phyloP scores from a whole-genome alignment of 2,888 invertebrate species.

The Acrobasis suavella region DNA sequence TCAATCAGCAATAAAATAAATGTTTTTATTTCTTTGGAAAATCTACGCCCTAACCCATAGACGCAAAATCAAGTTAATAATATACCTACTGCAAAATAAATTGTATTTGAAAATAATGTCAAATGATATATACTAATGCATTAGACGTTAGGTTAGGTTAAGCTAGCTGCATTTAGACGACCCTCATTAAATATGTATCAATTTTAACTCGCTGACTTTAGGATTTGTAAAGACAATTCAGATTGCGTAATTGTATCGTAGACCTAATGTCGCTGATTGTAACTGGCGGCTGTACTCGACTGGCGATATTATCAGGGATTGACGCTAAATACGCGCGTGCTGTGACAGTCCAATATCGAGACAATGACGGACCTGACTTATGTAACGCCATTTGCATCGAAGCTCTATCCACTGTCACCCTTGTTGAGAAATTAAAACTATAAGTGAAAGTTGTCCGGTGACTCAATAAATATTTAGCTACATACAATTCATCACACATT shows the following conservation, averaged over 20 bases:
- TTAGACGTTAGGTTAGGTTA: too few relatives aligned
- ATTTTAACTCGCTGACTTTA: too few relatives aligned
- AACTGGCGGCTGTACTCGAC: slow-evolving; percentile 43
- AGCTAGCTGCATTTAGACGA: too few relatives aligned
- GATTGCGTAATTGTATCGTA: slow-evolving; percentile 64
- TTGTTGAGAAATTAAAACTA: slow-evolving; percentile 41
- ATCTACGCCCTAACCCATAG: too few relatives aligned
- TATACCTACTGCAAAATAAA: too few relatives aligned
- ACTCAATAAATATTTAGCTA: slow-evolving; percentile 31
- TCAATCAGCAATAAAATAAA: too few relatives aligned
- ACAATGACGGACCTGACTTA: slow-evolving; percentile 75
- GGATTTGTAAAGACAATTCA: slow-evolving; percentile 25
- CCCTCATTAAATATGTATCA: slow-evolving; percentile 9
- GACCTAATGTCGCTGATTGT: slow-evolving; percentile 68
- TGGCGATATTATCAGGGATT: slow-evolving; percentile 76
- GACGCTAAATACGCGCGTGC: slow-evolving; percentile 78
- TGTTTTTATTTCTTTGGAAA: too few relatives aligned
- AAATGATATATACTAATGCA: too few relatives aligned
- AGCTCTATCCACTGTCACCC: slow-evolving; percentile 57
- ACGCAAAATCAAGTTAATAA: too few relatives aligned
- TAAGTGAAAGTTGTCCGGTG: slow-evolving; percentile 51
- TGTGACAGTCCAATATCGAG: slow-evolving; percentile 77
- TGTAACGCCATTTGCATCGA: slow-evolving; percentile 69
- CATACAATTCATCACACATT: slow-evolving; percentile 25
- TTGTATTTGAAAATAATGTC: too few relatives aligned